A percentile compares a stretch with the other conserved stretches of the same genome.
phyloP scores from a whole-genome alignment of 2,888 invertebrate species.

The Xanthorhoe designata region DNA sequence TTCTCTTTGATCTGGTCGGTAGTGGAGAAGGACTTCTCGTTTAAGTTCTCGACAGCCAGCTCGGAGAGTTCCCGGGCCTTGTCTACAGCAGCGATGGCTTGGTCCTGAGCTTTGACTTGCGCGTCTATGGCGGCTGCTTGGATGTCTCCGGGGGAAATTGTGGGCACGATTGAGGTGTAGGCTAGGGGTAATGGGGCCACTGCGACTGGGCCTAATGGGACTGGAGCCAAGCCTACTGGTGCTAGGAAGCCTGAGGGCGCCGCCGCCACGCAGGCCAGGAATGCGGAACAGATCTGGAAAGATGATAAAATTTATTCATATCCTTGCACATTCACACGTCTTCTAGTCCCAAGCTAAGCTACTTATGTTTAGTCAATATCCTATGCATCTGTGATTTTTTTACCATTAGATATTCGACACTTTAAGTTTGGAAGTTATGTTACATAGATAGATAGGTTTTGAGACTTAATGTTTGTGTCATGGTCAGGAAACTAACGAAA shows the following conservation, averaged over 20 bases:
- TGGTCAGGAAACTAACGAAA: no score
- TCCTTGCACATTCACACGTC: no score
- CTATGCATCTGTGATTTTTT: no score
- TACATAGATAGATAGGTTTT: no score
- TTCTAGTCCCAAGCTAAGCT: no score
- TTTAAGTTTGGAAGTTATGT: no score
- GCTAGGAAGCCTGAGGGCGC: conserved; percentile 64
- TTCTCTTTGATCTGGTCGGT: conserved; percentile 64
- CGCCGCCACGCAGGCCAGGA: conserved; percentile 68
- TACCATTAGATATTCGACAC: no score
- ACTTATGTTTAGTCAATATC: no score
- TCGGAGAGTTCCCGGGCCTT: conserved; percentile 60
- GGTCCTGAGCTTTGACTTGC: conserved; percentile 63
- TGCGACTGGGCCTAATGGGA: conserved; percentile 26
- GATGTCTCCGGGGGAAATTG: conserved; percentile 70
- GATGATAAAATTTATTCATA: not conserved
- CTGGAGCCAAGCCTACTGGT: conserved; percentile 38
- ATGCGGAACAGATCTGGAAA: conserved; percentile 65
- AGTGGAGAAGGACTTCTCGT: conserved; percentile 57
- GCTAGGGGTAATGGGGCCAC: conserved; percentile 39
- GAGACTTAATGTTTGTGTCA: no score
- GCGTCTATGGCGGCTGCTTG: conserved; percentile 76
- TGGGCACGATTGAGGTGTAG: conserved; percentile 55
- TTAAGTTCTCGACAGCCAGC: conserved; percentile 57
- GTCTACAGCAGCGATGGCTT: conserved; percentile 60